A percentile compares a stretch with the other conserved stretches of the same genome.
These are phyloP conservation scores for Xenopus borealis DNA, from an alignment of 2,113 vertebrate genomes.

Conservation along the genomic window DNA sequence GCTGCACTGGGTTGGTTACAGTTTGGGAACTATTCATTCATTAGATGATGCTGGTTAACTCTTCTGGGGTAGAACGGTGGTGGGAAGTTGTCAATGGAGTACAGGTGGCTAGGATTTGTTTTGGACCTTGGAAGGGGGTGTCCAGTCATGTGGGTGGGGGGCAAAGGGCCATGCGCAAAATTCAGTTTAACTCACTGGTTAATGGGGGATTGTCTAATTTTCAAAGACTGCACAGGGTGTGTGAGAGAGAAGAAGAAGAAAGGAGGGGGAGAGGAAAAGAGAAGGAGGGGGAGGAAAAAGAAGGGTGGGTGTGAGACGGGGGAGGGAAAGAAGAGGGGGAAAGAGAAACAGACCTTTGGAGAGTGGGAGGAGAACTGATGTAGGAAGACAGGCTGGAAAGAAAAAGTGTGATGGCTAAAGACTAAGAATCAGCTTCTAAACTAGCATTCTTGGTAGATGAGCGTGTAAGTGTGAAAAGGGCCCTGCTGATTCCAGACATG, in stretches of 20 bases:
- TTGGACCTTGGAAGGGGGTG: background rate
- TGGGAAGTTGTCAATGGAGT: constrained; percentile 1
- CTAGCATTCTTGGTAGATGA: background rate
- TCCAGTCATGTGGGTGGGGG: background rate
- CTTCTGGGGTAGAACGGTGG: background rate
- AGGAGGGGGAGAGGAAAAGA: constrained; percentile 59
- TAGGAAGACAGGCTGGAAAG: constrained; percentile 4
- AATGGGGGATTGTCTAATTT: constrained; percentile 8
- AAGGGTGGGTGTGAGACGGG: constrained; percentile 34
- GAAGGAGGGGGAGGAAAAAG: constrained; percentile 41
- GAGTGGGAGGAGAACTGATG: constrained; percentile 36
- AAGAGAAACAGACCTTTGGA: constrained; percentile 37
- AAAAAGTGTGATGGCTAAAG: background rate
- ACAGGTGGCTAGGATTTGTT: constrained; percentile 11
- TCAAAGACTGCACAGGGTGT: constrained; percentile 26
- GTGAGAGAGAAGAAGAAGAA: constrained; percentile 50
- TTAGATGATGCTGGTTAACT: background rate
- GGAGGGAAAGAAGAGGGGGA: constrained; percentile 36
- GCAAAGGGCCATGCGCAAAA: constrained; percentile 31
- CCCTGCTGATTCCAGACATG: too few species aligned
- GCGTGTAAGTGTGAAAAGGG: background rate
- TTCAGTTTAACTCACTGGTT: constrained; percentile 30
- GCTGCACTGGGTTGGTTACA: background rate
- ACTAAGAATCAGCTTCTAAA: background rate
- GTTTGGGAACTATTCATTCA: background rate